These are phyloP conservation scores for Ichneumoninae sp. DNA, from an alignment of 2,888 invertebrate species.

Conservation along the genomic window DNA sequence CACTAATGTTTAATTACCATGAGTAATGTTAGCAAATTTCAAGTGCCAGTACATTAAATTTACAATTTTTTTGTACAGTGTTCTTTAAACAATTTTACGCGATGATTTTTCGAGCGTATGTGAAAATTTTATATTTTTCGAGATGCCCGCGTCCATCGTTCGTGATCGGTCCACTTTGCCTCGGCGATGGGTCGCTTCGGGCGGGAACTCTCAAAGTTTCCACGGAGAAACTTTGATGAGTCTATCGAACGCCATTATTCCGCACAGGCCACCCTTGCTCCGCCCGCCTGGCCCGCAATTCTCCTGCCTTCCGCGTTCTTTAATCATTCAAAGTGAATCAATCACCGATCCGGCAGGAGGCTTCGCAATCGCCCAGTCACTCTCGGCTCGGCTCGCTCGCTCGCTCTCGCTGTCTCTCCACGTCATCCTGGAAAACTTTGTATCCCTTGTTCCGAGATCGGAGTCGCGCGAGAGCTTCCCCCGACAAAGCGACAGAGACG, in stretches of 20 bases:
- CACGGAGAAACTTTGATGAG: conserved; percentile 82
- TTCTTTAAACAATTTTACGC: neutral
- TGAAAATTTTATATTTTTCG: conserved; percentile 31
- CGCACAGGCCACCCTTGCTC: conserved; percentile 67
- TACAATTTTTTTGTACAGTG: no score
- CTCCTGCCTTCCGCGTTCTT: conserved; percentile 79
- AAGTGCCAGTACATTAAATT: no score
- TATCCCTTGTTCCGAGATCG: conserved; percentile 70
- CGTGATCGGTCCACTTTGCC: conserved; percentile 60
- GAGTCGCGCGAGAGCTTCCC: conserved; percentile 52
- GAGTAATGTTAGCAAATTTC: no score
- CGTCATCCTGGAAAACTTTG: conserved; percentile 73
- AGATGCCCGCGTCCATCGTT: conserved; percentile 13
- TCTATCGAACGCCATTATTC: conserved; percentile 84
- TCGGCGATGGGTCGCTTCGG: conserved; percentile 58
- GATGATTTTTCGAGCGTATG: conserved; percentile 11
- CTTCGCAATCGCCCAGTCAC: conserved; percentile 80
- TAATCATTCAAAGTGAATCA: conserved; percentile 85
- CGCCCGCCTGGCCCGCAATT: conserved; percentile 54
- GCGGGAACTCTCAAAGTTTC: conserved; percentile 75
- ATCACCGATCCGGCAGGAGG: conserved; percentile 81
- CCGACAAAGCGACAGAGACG: conserved; percentile 64
- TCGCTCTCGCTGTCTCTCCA: conserved; percentile 40
- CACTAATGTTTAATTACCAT: no score
- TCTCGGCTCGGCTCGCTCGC: conserved; percentile 75